A percentile compares a stretch with the other conserved stretches of the same genome.
phyloP scores from a whole-genome alignment of 2,113 vertebrate genomes.

The Cyrtonyx montezumae region DNA sequence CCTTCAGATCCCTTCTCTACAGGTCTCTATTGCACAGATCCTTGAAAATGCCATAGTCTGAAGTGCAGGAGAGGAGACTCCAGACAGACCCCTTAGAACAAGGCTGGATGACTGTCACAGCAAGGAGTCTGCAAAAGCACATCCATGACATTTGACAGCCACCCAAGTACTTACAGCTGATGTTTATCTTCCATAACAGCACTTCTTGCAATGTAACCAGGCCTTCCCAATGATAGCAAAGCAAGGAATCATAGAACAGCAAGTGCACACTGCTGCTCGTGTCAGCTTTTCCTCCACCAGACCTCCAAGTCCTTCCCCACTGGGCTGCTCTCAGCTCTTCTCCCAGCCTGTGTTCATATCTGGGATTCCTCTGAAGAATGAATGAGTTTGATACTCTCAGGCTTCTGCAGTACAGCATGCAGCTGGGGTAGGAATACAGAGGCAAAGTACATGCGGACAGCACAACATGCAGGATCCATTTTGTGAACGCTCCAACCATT shows the following conservation, averaged over 20 bases:
- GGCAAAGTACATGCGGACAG: rapidly evolving
- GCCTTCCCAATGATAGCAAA: background rate
- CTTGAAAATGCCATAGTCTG: background rate
- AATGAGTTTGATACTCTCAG: rapidly evolving
- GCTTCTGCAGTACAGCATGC: background rate
- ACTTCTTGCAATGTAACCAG: rapidly evolving
- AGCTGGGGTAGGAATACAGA: background rate
- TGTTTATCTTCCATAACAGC: rapidly evolving
- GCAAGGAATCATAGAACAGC: background rate
- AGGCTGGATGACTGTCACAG: background rate
- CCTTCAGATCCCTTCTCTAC: background rate
- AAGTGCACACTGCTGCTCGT: too few species aligned
- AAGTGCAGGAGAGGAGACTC: background rate
- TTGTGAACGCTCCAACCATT: background rate
- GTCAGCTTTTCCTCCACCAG: too few species aligned
- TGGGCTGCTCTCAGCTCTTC: too few species aligned
- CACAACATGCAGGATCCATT: background rate
- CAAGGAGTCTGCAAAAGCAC: background rate
- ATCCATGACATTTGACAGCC: background rate
- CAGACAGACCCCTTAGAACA: background rate
- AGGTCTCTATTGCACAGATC: background rate
- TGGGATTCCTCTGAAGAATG: too few species aligned
- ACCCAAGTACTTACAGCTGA: background rate
- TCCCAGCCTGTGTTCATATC: too few species aligned
- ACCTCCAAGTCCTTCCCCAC: too few species aligned